A percentile compares a stretch with the other conserved stretches of the same genome.
phyloP scores from a whole-genome alignment of 2,888 invertebrate genomes.

The Autographa gamma region DNA sequence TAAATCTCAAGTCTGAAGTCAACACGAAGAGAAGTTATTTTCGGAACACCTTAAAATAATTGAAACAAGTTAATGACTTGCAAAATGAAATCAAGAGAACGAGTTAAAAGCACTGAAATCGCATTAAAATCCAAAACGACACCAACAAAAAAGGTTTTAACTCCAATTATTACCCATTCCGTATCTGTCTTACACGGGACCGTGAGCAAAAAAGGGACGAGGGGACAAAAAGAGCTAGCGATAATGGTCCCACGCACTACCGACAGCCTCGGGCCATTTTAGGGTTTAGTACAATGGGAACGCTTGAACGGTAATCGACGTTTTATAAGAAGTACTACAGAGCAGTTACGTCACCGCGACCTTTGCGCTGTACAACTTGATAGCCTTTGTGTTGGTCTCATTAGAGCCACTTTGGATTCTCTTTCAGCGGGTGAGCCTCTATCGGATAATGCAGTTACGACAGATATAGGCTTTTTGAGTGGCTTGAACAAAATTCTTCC shows the following conservation, averaged over 20 bases:
- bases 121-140: slow-evolving; percentile 76
- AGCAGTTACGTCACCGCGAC: slow-evolving; percentile 71
- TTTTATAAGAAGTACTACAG: slow-evolving; percentile 78
- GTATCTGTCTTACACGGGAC: slow-evolving; percentile 83
- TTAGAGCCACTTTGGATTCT: slow-evolving; percentile 75
- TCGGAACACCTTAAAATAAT: slow-evolving; percentile 59
- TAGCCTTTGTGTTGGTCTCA: slow-evolving; percentile 75
- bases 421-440: slow-evolving; percentile 62
- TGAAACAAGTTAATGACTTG: slow-evolving; percentile 73
- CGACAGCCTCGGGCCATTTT: slow-evolving; percentile 73
- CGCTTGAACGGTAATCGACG: slow-evolving; percentile 79
- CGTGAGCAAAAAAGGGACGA: slow-evolving; percentile 74
- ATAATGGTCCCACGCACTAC: slow-evolving; percentile 79
- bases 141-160: slow-evolving; percentile 80
- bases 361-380: slow-evolving; percentile 68
- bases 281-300: slow-evolving; percentile 79
- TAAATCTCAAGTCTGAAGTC: slow-evolving; percentile 25
- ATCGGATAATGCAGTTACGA: slow-evolving; percentile 59
- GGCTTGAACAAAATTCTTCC: slow-evolving; percentile 44
- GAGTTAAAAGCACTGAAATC: slow-evolving; percentile 67
- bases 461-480: slow-evolving; percentile 47
- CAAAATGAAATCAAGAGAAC: slow-evolving; percentile 73
- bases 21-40: slow-evolving; percentile 42
- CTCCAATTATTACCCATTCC: slow-evolving; percentile 85
- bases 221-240: slow-evolving; percentile 78